Base-by-base conservation (phyloP, 2,113 vertebrate genomes). In the Mohoua ochrocephala region DNA sequence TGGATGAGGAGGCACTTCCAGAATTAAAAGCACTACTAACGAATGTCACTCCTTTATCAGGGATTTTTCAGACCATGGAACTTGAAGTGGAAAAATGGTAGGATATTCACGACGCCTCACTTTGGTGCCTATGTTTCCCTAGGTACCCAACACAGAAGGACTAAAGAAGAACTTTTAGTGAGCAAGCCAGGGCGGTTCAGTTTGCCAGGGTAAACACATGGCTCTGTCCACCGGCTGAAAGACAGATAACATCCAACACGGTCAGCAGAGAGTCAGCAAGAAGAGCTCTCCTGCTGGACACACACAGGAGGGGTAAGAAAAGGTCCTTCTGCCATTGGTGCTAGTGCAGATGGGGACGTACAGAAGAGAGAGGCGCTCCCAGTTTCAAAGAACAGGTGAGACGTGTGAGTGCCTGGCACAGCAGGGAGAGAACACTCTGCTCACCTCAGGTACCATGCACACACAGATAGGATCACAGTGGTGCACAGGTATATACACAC, bases 301-400 rank as follows among this genome's bases (percentile, higher is more conserved):
- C 33, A 49, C 26, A 50, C 1, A 60, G 53, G 49, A 85, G 12
- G 24, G 47, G 37, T n/a, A 16, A 45, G 44, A 73, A 73, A 78
- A 67, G 6, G 9, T 67, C 52, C 47, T n/a, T 49, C n/a, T 41
- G 42, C 64, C 49, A 50, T 2, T 12, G 2, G 42, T 0, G 0
- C 23, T 45, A 33, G 33, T 0, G 2, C 50, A 63, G 68, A 47
- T 14, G 16, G 47, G 42, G 54, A 69, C 30, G 39, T 11, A 28
- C 4, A 49, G 28, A 65, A 47, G n/a, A 86, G 22, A 89, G 37
- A 24, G 31, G 22, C 71, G 52, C 64, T 60, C 86, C 52, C 71
- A 83, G 88, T 57, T 87, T 53, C 75, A 80, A 63, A 78, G 56
- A 84, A 56, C 5, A 60, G 60, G 68, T 41, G 83, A 78, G 44